Base-by-base conservation (phyloP, 2,888 invertebrate species). In the Sinodicranocentrus sp. region DNA sequence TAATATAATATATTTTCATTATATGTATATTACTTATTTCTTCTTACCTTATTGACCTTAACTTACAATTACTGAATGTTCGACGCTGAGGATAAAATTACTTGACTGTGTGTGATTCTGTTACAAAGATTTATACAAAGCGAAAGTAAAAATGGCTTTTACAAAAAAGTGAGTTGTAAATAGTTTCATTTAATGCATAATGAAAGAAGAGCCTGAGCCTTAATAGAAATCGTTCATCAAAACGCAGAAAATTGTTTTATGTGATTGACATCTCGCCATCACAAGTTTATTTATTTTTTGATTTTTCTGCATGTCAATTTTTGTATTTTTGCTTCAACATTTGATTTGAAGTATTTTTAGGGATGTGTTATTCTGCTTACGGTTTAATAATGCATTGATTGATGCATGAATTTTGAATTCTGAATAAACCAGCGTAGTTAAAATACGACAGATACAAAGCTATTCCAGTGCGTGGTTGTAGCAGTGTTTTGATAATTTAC, bases 211-310 rank as follows among this genome's bases (percentile, higher is more conserved):
- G 33, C 3, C 10, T 33, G 33, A 33, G n/a, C n/a, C n/a, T n/a
- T n/a, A n/a, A n/a, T n/a, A n/a, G n/a, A n/a, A n/a, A n/a, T n/a
- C n/a, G n/a, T n/a, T n/a, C 59, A 19, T 59, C 25, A 19, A 19
- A n/a, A 23, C n/a, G 39, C 8, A 23, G 26, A 23, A 25, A 25
- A 43, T 28, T 57, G 43, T 61, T 79, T 61, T 71, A 48, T 71
- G 79, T 71, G 63, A 79, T 63, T 71, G 79, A 63, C 79, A 71
- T 48, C 39, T 63, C 33, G 79, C 63, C 79, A 79, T 52, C 79
- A 70, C 70, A 52, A 17, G 13, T 63, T 67, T 63, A 65, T 79
- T 79, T 71, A 43, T 72, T 71, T 57, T n/a, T 59, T 70, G 59
- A 52, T 54, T 65, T 39, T 76, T 76, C 48, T 67, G 28, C 28